Evolutionary conservation across 1,140 invertebrate species (phyloP).

Genomic region (Thalassaphorura encarpata): DNA sequence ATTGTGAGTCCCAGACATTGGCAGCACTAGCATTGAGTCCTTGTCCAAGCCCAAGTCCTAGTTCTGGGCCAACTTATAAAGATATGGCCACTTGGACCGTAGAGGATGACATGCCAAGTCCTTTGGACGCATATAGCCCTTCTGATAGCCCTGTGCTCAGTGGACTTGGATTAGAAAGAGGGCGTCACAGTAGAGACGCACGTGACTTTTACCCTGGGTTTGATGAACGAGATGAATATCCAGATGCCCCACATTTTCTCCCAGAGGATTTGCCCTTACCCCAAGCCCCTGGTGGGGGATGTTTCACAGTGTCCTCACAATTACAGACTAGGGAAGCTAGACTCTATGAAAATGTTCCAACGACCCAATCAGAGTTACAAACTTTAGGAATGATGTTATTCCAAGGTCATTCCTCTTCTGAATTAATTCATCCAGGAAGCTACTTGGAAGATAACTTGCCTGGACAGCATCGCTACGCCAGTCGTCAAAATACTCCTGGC

Average conservation of each 20-base stretch:
- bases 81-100: slow-evolving; percentile 30
- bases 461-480: background rate
- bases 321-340: slow-evolving; percentile 19
- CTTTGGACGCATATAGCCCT: slow-evolving; percentile 15
- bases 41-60: too few species aligned
- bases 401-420: background rate
- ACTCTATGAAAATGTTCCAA: slow-evolving; percentile 30
- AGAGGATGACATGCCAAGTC: slow-evolving; percentile 26
- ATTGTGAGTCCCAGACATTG: too few species aligned
- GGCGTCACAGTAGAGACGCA: background rate
- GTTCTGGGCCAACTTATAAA: slow-evolving; percentile 3
- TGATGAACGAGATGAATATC: background rate
- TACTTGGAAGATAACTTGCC: background rate
- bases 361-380: slow-evolving; percentile 16
- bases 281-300: background rate
- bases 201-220: background rate
- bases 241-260: background rate
- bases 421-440: background rate
- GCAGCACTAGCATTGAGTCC: too few species aligned
- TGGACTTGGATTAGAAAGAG: too few species aligned
- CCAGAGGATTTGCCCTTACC: background rate
- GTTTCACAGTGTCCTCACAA: slow-evolving; percentile 28
- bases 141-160: slow-evolving; percentile 15
- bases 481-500: slow-evolving; percentile 8
- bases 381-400: background rate